These are phyloP conservation scores for Ariolimax columbianus DNA, from an alignment of 2,888 invertebrate species.

Conservation along the genomic window DNA sequence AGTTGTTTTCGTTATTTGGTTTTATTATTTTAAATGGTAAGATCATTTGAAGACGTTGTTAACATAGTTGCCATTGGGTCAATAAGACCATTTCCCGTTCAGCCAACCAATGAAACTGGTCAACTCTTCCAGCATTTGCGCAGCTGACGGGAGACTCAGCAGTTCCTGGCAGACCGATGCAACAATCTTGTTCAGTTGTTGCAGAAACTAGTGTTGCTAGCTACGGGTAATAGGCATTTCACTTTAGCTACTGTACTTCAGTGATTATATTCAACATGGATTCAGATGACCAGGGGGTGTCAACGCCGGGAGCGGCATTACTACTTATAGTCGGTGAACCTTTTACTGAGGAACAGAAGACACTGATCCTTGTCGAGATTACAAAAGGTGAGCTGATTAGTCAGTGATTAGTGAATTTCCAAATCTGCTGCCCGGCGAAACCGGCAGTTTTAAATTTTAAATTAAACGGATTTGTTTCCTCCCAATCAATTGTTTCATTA, in stretches of 20 bases:
- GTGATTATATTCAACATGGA: constrained; percentile 30
- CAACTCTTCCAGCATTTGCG: neutral
- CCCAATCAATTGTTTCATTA: too few species aligned
- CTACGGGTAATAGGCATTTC: neutral
- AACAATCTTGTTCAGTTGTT: neutral
- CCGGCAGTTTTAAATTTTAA: neutral
- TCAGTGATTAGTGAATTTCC: too few species aligned
- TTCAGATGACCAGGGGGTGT: constrained; percentile 52
- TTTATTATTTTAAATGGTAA: neutral
- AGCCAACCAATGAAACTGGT: neutral
- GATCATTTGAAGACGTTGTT: neutral
- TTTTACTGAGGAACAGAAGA: constrained; percentile 93
- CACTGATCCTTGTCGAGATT: constrained; percentile 93
- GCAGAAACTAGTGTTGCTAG: neutral
- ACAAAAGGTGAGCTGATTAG: constrained; percentile 92
- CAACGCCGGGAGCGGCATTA: constrained; percentile 80
- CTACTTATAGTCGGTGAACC: constrained; percentile 96
- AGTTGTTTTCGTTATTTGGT: neutral
- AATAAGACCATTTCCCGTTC: neutral
- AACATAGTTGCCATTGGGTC: neutral
- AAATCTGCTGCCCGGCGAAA: neutral
- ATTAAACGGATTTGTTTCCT: too few species aligned
- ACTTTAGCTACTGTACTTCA: neutral
- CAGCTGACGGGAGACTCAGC: neutral
- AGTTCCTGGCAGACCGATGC: constrained; percentile 13